A percentile compares a stretch with the other conserved stretches of the same genome.
Evolutionary conservation across 2,797 vertebrate genomes (phyloP).

Genomic region (Oryzias dopingdopingensis): DNA sequence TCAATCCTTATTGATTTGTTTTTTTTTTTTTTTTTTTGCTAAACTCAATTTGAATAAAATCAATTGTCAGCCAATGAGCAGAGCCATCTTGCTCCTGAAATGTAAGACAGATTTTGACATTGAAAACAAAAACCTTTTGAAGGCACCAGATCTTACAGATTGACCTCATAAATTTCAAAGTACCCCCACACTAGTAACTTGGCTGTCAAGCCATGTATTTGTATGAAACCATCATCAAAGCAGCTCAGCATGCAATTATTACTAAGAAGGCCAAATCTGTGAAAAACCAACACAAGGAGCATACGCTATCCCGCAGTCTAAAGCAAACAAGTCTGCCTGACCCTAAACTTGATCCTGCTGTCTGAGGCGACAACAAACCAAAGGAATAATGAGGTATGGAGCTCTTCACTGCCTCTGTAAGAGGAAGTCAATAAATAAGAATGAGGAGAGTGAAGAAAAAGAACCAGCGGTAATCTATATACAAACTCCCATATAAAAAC

Average conservation of each 20-base stretch:
- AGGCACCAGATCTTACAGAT: background rate
- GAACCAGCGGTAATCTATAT: constrained; percentile 52
- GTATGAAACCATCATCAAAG: background rate
- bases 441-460: constrained; percentile 24
- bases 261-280: constrained; percentile 24
- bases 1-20: no score
- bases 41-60: no score
- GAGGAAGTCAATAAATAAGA: constrained; percentile 63
- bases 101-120: background rate
- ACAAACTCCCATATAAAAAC: constrained; percentile 52
- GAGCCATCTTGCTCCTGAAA: no score
- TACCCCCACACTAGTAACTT: background rate
- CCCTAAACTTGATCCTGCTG: constrained; percentile 59
- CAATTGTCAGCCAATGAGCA: no score
- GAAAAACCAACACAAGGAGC: constrained; percentile 10
- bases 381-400: constrained; percentile 54
- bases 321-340: constrained; percentile 30
- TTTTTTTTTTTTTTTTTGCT: no score
- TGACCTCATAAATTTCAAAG: background rate
- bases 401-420: constrained; percentile 52
- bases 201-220: background rate
- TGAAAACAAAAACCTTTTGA: background rate
- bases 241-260: constrained; percentile 2
- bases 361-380: constrained; percentile 55
- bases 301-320: constrained; percentile 17